Percentiles rank a stretch among this genome's conserved stretches.
Evolutionary conservation across 92 coral and sea anemone species (phyloP).

Genomic region (Siderastrea radians): DNA sequence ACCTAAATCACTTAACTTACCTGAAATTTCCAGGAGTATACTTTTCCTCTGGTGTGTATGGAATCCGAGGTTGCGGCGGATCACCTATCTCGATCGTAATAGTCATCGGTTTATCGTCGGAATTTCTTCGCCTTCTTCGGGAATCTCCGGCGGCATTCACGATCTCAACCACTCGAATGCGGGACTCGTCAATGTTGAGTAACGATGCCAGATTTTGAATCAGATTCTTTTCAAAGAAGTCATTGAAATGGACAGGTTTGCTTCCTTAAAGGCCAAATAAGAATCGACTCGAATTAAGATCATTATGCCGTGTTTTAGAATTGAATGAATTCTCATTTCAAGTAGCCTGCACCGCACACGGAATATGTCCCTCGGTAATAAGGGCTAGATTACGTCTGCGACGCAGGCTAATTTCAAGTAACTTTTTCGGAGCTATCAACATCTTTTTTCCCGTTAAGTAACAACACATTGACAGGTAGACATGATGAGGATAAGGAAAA

Average conservation of each 20-base stretch:
- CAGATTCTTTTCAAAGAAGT: conserved; percentile 92
- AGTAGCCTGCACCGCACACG: too few relatives aligned
- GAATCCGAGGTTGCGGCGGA: conserved; percentile 70
- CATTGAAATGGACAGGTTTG: conserved; percentile 82
- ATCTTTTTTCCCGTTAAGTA: too few relatives aligned
- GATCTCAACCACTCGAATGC: conserved; percentile 86
- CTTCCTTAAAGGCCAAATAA: conserved; percentile 60
- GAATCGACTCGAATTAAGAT: not conserved
- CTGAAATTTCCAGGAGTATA: conserved; percentile 24
- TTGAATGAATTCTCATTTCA: too few relatives aligned
- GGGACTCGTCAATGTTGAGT: conserved; percentile 83
- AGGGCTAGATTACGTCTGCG: too few relatives aligned
- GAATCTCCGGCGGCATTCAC: conserved; percentile 70
- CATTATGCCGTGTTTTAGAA: too few relatives aligned
- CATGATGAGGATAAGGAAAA: too few relatives aligned
- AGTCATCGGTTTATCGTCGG: conserved; percentile 70
- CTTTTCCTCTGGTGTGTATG: conserved; percentile 70
- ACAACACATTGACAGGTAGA: too few relatives aligned
- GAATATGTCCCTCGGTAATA: too few relatives aligned
- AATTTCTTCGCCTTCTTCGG: conserved; percentile 72
- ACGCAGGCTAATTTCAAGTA: too few relatives aligned
- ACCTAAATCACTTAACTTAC: not conserved
- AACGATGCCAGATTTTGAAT: conserved; percentile 84
- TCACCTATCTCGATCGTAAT: conserved; percentile 77
- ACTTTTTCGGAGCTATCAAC: too few relatives aligned